phyloP scores from a whole-genome alignment of 2,888 invertebrate species.

The Drosophila eohydei region DNA sequence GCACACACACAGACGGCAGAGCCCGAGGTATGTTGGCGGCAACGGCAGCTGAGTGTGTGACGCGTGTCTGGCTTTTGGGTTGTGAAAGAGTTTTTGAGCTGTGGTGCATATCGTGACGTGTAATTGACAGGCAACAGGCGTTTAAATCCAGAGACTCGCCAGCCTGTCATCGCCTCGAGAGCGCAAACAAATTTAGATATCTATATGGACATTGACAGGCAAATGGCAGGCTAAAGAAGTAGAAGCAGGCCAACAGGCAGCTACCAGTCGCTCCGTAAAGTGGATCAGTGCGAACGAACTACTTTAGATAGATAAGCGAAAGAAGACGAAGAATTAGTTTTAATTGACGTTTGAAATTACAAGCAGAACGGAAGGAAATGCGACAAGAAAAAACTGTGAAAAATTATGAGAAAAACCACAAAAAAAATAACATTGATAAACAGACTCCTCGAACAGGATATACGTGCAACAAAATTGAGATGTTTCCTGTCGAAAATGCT shows the following conservation, averaged over 20 bases:
- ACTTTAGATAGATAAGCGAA: slow-evolving; percentile 16
- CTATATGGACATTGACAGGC: slow-evolving; percentile 45
- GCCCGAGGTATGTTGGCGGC: slow-evolving; percentile 9
- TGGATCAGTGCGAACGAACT: slow-evolving; percentile 30
- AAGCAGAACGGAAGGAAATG: slow-evolving; percentile 73
- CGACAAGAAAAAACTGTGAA: slow-evolving; percentile 21
- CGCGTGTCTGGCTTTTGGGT: slow-evolving; percentile 41
- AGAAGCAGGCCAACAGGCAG: not conserved
- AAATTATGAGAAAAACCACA: slow-evolving; percentile 65
- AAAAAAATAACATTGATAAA: slow-evolving; percentile 48
- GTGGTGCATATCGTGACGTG: slow-evolving; percentile 62
- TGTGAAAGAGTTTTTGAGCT: slow-evolving; percentile 65
- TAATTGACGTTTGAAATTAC: slow-evolving; percentile 61
- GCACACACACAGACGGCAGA: not conserved
- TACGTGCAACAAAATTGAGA: slow-evolving; percentile 66
- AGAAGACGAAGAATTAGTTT: not conserved
- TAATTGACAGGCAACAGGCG: slow-evolving; percentile 80
- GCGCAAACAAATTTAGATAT: slow-evolving; percentile 71
- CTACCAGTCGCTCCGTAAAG: slow-evolving; percentile 18
- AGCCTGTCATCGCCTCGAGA: slow-evolving; percentile 68
- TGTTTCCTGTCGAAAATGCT: slow-evolving; percentile 60
- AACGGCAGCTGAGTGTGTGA: slow-evolving; percentile 18
- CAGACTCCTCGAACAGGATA: slow-evolving; percentile 64
- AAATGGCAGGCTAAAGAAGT: not conserved
- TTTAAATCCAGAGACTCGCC: slow-evolving; percentile 49